These are phyloP conservation scores for Pangasianodon gigas DNA, from an alignment of 2,113 vertebrate genomes.

Conservation along the genomic window DNA sequence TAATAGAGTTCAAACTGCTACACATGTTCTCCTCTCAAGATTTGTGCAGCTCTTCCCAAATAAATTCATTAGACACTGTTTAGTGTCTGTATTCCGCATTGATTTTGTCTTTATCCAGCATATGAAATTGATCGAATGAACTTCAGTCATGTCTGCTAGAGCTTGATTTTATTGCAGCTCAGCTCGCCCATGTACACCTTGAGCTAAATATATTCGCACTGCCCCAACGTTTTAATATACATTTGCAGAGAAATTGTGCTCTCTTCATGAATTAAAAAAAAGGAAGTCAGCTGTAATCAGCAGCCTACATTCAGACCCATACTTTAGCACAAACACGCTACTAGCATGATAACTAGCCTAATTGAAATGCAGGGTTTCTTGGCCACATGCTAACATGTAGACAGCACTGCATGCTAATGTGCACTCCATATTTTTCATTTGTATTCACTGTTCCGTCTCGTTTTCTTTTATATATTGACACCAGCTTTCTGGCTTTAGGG, in stretches of 20 bases:
- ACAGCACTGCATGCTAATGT: slow-evolving; percentile 4
- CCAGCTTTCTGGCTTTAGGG: not conserved
- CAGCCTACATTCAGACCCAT: not conserved
- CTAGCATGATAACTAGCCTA: slow-evolving; percentile 20
- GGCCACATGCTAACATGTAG: not conserved
- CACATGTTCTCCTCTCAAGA: not conserved
- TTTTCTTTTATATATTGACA: not conserved
- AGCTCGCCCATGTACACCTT: not conserved
- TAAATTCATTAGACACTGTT: not conserved
- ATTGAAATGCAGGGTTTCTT: not conserved
- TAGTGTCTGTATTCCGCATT: too few relatives aligned
- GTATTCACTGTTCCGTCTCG: not conserved
- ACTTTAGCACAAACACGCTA: too few relatives aligned
- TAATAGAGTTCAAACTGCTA: slow-evolving; percentile 7
- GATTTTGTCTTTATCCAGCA: not conserved
- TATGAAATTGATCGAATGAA: not conserved
- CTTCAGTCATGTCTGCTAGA: not conserved
- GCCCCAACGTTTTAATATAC: not conserved
- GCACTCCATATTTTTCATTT: not conserved
- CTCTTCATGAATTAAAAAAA: not conserved
- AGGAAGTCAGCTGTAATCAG: not conserved
- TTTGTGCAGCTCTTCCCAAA: not conserved
- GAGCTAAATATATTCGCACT: not conserved
- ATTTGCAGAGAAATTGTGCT: not conserved
- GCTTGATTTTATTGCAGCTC: not conserved